These are phyloP conservation scores for Clarias batrachus DNA, from an alignment of 2,113 vertebrate genomes.

Conservation along the genomic window DNA sequence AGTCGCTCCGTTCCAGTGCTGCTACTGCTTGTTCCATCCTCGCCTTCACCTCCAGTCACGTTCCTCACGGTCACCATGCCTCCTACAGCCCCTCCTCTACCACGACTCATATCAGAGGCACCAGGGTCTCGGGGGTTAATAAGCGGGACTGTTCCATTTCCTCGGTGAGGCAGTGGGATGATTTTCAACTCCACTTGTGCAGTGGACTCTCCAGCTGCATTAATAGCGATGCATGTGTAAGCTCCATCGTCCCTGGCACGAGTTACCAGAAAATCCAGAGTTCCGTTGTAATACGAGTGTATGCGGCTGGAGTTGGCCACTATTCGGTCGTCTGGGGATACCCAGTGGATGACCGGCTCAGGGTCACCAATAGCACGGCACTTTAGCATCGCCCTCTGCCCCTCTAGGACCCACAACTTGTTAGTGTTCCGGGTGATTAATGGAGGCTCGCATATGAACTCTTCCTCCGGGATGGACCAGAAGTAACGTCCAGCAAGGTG, in stretches of 20 bases:
- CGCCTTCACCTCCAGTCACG: constrained; percentile 47
- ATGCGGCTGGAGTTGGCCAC: constrained; percentile 83
- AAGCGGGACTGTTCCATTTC: constrained; percentile 69
- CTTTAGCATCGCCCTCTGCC: constrained; percentile 82
- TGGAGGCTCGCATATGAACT: constrained; percentile 88
- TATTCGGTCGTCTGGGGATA: constrained; percentile 86
- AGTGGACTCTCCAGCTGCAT: constrained; percentile 86
- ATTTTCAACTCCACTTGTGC: constrained; percentile 84
- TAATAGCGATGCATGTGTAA: constrained; percentile 90
- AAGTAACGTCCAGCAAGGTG: constrained; percentile 86
- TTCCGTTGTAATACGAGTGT: constrained; percentile 84
- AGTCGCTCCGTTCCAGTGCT: constrained; percentile 55
- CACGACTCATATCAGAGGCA: constrained; percentile 75
- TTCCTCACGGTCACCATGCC: constrained; percentile 63
- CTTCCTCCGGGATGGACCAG: constrained; percentile 89
- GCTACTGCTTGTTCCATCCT: constrained; percentile 43
- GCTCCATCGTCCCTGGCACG: constrained; percentile 80
- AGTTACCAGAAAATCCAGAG: constrained; percentile 84
- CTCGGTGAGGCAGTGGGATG: constrained; percentile 83
- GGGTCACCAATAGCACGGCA: constrained; percentile 88
- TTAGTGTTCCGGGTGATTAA: constrained; percentile 89
- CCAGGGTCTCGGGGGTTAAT: constrained; percentile 66
- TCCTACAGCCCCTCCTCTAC: constrained; percentile 47
- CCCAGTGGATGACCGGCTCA: constrained; percentile 85
- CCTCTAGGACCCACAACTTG: constrained; percentile 87